phyloP scores from a whole-genome alignment of 2,797 vertebrate genomes.

The Rhinatrema bivittatum region DNA sequence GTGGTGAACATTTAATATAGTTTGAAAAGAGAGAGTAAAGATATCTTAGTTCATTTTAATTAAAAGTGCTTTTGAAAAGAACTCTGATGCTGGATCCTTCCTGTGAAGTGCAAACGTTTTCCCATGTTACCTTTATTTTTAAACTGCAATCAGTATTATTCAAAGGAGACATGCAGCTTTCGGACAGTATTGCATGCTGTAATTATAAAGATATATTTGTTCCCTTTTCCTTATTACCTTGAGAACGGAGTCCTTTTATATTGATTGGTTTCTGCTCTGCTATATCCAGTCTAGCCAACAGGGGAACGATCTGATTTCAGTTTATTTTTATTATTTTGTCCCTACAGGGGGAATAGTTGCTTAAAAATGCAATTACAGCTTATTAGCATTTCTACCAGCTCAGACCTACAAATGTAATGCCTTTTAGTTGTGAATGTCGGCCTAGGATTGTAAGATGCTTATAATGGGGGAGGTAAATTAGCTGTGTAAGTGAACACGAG shows the following conservation, averaged over 20 bases:
- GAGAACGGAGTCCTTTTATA: conserved; percentile 30
- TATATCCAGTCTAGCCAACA: conserved; percentile 22
- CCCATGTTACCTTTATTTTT: too few species aligned
- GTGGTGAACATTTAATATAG: too few species aligned
- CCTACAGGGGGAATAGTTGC: conserved; percentile 40
- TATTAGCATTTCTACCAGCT: conserved; percentile 26
- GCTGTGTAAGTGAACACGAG: too few species aligned
- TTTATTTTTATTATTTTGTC: conserved; percentile 48
- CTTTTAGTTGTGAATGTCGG: not conserved
- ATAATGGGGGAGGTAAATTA: too few species aligned
- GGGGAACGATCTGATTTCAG: conserved; percentile 39
- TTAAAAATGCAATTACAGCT: conserved; percentile 40
- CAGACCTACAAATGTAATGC: not conserved
- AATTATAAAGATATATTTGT: conserved; percentile 29
- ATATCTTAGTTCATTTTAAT: too few species aligned
- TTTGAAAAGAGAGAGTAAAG: too few species aligned
- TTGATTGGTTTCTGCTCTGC: conserved; percentile 37
- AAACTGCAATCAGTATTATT: conserved; percentile 26
- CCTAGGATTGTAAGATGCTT: too few species aligned
- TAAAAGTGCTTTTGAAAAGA: too few species aligned
- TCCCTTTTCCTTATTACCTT: conserved; percentile 16
- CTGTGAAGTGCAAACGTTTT: too few species aligned
- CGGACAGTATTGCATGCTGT: conserved; percentile 17
- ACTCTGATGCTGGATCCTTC: too few species aligned
- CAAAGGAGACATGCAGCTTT: conserved; percentile 25